A percentile compares a stretch with the other conserved stretches of the same genome.
phyloP scores from a whole-genome alignment of 2,888 invertebrate species.

The Sarcophaga caerulescens region DNA sequence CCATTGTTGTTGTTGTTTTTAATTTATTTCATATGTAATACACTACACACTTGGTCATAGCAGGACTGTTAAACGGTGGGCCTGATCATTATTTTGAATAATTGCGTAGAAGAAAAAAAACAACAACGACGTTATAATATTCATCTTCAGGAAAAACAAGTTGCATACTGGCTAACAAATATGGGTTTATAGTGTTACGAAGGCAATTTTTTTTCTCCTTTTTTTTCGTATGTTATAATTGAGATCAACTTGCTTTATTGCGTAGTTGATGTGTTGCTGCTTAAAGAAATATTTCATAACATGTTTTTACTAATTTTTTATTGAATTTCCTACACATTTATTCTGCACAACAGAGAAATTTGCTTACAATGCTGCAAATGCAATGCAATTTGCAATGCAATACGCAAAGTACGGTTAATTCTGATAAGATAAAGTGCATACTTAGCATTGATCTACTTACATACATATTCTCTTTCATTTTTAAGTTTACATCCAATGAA shows the following conservation, averaged over 20 bases:
- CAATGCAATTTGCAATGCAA: no score
- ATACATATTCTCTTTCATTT: no score
- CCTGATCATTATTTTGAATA: background rate
- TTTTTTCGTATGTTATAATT: background rate
- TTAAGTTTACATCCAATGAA: no score
- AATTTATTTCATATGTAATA: background rate
- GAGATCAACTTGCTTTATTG: no score
- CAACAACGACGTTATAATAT: background rate
- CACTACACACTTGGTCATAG: background rate
- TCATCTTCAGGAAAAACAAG: conserved; percentile 65
- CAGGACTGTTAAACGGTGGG: background rate
- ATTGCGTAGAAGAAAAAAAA: background rate
- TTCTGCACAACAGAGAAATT: no score
- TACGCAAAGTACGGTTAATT: no score
- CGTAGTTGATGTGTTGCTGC: background rate
- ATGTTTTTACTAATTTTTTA: background rate
- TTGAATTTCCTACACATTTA: background rate
- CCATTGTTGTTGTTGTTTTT: conserved; percentile 1
- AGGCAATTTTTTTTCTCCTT: background rate
- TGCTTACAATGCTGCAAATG: no score
- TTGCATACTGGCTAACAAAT: conserved; percentile 54
- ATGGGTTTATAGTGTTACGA: conserved; percentile 66
- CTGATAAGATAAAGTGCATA: no score
- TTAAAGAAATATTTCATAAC: background rate
- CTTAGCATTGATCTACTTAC: no score